These are phyloP conservation scores for Carcina quercana DNA, from an alignment of 2,888 invertebrate species.

Conservation along the genomic window DNA sequence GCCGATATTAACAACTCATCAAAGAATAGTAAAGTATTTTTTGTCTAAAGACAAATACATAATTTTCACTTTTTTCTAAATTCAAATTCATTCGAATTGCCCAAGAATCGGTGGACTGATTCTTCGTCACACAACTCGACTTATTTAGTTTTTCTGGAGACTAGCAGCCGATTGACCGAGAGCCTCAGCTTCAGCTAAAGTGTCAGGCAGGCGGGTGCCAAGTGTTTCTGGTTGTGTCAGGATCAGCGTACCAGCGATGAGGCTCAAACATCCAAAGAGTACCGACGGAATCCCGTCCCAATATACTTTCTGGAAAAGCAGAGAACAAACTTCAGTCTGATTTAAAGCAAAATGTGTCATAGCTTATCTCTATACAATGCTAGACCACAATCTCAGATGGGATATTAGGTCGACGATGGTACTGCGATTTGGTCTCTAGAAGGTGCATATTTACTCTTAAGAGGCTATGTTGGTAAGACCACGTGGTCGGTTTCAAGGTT, in stretches of 20 bases:
- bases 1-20: no score
- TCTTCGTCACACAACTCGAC: not conserved
- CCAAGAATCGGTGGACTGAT: not conserved
- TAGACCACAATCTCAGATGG: not conserved
- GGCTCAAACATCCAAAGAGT: constrained; percentile 69
- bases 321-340: no score
- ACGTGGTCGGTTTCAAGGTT: no score
- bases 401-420: no score
- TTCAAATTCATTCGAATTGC: not conserved
- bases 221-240: constrained; percentile 78
- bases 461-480: no score
- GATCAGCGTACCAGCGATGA: constrained; percentile 70
- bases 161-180: no score
- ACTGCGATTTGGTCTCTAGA: no score
- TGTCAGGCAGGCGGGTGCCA: constrained; percentile 74
- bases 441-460: no score
- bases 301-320: constrained; percentile 33
- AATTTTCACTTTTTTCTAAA: no score
- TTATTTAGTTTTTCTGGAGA: constrained; percentile 17
- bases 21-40: no score
- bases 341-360: not conserved
- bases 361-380: not conserved
- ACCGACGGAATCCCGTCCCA: constrained; percentile 63
- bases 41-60: no score
- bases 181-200: constrained; percentile 72